Evolutionary conservation across 2,888 invertebrate species (phyloP).

Genomic region (Dryobotodes eremita): DNA sequence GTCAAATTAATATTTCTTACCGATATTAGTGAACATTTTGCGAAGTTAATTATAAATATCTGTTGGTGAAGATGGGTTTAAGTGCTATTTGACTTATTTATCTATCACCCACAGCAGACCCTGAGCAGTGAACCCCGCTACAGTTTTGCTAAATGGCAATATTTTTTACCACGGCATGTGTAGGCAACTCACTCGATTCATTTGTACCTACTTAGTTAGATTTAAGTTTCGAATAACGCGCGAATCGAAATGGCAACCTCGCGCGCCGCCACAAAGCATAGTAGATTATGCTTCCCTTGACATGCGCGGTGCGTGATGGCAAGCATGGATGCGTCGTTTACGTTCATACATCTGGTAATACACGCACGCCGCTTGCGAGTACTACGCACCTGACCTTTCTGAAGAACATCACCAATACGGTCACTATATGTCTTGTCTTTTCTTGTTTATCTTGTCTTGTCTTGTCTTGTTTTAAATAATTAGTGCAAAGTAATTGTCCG

Average conservation of each 20-base stretch:
- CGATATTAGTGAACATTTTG: slow-evolving; percentile 45
- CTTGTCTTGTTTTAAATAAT: too few species aligned
- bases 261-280: background rate
- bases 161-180: background rate
- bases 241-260: background rate
- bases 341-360: too few species aligned
- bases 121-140: background rate
- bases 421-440: too few species aligned
- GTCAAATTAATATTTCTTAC: slow-evolving; percentile 70
- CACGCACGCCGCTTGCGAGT: too few species aligned
- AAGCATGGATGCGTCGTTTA: too few species aligned
- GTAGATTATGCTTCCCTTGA: background rate
- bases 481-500: too few species aligned
- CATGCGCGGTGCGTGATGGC: too few species aligned
- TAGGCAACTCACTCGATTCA: background rate
- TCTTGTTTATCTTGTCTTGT: too few species aligned
- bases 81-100: background rate
- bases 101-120: background rate
- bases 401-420: too few species aligned
- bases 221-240: background rate
- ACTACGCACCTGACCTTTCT: too few species aligned
- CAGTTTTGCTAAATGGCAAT: background rate
- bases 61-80: background rate
- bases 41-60: slow-evolving; percentile 40
- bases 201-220: background rate